Evolutionary conservation across 2,113 vertebrate genomes (phyloP).

Genomic region (Brienomyrus longianalis): DNA sequence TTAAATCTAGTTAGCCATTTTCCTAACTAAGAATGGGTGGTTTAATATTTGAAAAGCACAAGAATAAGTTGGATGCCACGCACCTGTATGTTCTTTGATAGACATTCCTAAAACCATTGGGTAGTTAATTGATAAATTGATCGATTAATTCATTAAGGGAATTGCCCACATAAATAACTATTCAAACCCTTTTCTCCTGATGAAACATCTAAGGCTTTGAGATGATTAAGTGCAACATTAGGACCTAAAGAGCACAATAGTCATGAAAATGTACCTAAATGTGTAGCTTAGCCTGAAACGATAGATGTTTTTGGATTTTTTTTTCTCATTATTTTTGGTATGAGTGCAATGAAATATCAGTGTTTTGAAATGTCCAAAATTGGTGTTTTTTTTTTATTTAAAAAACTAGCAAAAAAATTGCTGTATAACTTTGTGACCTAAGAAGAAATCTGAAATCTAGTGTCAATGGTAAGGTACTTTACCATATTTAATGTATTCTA

Average conservation of each 20-base stretch:
- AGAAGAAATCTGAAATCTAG: not conserved
- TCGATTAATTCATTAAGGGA: not conserved
- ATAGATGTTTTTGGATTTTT: not conserved
- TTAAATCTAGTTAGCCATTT: not conserved
- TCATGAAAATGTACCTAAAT: not conserved
- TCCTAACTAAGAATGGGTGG: not conserved
- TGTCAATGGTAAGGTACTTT: not conserved
- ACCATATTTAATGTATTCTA: not conserved
- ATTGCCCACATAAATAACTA: not conserved
- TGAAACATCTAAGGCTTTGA: not conserved
- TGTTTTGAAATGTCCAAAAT: conserved; percentile 2
- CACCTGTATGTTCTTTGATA: not conserved
- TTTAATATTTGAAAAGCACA: conserved; percentile 19
- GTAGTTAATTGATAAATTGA: not conserved
- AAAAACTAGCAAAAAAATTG: not conserved
- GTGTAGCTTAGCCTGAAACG: not conserved
- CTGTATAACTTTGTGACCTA: not conserved
- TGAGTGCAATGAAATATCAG: not conserved
- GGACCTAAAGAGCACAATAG: conserved; percentile 9
- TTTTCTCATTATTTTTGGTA: not conserved
- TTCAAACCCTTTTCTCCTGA: not conserved
- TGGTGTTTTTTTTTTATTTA: not conserved
- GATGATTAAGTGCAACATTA: not conserved
- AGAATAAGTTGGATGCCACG: not conserved
- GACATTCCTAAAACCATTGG: not conserved